A percentile compares a stretch with the other conserved stretches of the same genome.
Conservation (phyloP, 1,140 invertebrate species). For the Procambarus clarkii region DNA sequence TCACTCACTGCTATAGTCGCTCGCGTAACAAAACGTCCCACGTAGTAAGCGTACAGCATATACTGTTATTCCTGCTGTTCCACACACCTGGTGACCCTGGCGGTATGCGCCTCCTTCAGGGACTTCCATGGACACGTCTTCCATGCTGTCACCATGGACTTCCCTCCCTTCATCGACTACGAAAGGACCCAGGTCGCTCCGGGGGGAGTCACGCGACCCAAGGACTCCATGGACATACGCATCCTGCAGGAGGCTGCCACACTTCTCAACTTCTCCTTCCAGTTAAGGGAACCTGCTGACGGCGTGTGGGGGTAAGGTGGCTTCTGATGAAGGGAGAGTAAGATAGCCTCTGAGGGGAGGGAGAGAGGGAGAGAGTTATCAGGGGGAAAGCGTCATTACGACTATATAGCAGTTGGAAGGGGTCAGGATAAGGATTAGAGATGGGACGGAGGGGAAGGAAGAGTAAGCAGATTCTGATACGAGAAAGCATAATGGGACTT, state of each 20-base stretch:
- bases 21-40: no score
- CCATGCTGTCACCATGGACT: slow-evolving; percentile 42
- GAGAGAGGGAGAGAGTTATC: no score
- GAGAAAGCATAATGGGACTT: no score
- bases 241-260: slow-evolving; percentile 54
- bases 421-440: no score
- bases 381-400: no score
- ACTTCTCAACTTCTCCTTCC: slow-evolving; percentile 47
- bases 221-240: slow-evolving; percentile 60
- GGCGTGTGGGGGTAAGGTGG: slow-evolving; percentile 46
- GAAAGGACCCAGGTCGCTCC: neutral
- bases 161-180: slow-evolving; percentile 61
- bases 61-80: no score
- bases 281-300: slow-evolving; percentile 38
- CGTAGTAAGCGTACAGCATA: no score
- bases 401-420: no score
- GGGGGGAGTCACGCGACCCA: slow-evolving; percentile 12
- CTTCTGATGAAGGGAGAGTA: neutral
- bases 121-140: slow-evolving; percentile 52
- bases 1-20: no score
- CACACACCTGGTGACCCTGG: neutral
- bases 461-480: no score
- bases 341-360: no score
- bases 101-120: neutral
- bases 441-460: no score